Base-by-base conservation (phyloP, 2,113 vertebrate genomes). In the Nothocercus nigrocapillus region DNA sequence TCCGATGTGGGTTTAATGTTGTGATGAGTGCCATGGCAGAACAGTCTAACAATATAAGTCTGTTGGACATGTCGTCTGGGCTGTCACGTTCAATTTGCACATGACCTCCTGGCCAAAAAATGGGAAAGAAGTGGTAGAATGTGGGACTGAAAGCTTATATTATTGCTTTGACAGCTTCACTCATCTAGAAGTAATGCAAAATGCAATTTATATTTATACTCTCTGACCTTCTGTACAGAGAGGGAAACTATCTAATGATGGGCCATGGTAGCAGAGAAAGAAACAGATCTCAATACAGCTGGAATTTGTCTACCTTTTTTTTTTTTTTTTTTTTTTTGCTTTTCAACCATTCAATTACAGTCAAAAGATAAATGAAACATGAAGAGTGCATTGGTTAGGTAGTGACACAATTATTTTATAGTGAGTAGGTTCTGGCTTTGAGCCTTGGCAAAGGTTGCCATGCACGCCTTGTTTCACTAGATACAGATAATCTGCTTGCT, bases 171-270 rank as follows among this genome's bases (percentile, higher is more conserved):
- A 99, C 99, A 99, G 99, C 98, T 99, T 99, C 99, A 99, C 98
- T 99, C 99, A 99, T 99, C 99, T 99, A 98, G 98, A 99, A 99
- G 98, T 99, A 99, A 99, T 99, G 98, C 98, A 99, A 99, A 99
- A 99, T 98, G 98, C 99, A 99, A 99, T 99, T 99, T 99, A 99
- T 99, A 99, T 99, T 99, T 99, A 99, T 99, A 98, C 98, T 98
- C 98, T 96, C 97, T 98, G 99, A 99, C 99, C 99, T 98, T 97
- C 97, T 98, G 98, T 93, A 95, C 97, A 96, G 97, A 98, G 97
- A 98, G 96, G 97, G 98, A 98, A 98, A 98, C 97, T 98, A 98
- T 98, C 98, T 98, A 97, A 98, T 98, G 98, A 98, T 98, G 97
- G 97, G 97, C 96, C 94, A 89, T 42, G 79, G 93, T 97, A 96